Base-by-base conservation (phyloP, 2,888 invertebrate species). In the Conops quadrifasciatus region DNA sequence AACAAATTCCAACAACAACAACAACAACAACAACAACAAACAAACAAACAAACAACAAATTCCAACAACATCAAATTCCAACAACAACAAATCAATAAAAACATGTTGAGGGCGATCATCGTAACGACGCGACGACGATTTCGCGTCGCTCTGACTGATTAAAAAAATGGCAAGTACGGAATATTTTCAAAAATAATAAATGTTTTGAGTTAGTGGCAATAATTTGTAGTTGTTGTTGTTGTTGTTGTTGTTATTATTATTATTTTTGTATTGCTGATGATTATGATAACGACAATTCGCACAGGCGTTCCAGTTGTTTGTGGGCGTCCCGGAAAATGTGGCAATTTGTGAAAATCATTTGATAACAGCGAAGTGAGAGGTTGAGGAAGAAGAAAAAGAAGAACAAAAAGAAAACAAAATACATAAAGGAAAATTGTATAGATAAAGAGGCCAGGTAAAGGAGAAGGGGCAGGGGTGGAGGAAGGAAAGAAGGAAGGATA, bases 311-410 rank as follows among this genome's bases (percentile, higher is more conserved):
- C 3, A 45, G 13, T 28, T 9, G 53, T 15, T 7, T 49, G 73
- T 73, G 43, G 73, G 73, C 73, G 73, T 72, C 60, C 70, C 72
- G 73, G 70, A 74, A 74, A 72, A 74, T 69, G 72, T 74, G 67
- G 71, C 62, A 67, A 70, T 73, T 73, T 70, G 64, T 60, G 64
- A 66, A 70, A 62, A 58, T 67, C 43, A 47, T 24, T 26, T 47
- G 62, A 15, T 43, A 21, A 2, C 9, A 21, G 1, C 3, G n/a
- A 7, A 53, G 53, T 21, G 21, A 11, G 53, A 11, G 1, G 53
- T 36, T 36, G 4, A 36, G 9, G 36, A 36, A 36, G 36, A 36
- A 36, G 36, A 36, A 36, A 9, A 36, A 36, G 36, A 36, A 4
- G 36, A 9, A 36, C 5, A 36, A 9, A 36, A 36, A 9, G 36